Evolutionary conservation across 1,140 invertebrate species (phyloP).

Genomic region (Penaeus vannamei): DNA sequence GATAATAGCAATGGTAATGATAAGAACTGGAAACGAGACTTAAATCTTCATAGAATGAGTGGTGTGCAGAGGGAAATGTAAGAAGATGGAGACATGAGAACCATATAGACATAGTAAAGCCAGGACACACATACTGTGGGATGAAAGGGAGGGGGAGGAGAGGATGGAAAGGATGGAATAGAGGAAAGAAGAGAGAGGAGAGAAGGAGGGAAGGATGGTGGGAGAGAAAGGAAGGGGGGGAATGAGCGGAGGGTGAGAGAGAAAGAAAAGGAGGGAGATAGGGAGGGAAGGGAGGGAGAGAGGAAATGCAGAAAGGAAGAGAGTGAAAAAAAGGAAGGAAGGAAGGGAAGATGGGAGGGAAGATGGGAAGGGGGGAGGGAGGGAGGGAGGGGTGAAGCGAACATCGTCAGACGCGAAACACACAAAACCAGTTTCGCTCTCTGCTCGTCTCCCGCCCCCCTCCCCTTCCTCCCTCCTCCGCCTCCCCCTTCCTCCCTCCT

Average conservation of each 20-base stretch:
- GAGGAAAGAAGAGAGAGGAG: neutral
- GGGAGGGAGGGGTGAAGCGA: neutral
- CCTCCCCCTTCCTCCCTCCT: no score
- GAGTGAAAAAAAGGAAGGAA: slow-evolving; percentile 16
- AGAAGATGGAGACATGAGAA: no score
- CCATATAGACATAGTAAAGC: no score
- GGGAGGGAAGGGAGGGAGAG: neutral
- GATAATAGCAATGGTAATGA: no score
- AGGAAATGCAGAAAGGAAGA: no score
- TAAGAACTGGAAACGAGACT: no score
- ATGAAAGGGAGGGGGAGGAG: neutral
- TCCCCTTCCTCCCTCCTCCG: neutral
- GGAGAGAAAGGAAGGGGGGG: neutral
- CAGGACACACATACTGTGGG: neutral
- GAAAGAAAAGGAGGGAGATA: neutral
- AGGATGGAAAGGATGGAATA: neutral
- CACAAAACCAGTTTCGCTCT: neutral
- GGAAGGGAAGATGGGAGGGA: neutral
- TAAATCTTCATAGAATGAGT: no score
- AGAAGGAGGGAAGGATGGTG: neutral
- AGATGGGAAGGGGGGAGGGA: neutral
- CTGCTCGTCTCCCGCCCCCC: neutral
- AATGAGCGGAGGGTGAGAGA: no score
- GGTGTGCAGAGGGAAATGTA: no score
- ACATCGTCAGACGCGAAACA: neutral